Base-by-base conservation (phyloP, 2,888 invertebrate species). In the Barypeithes pellucidus region DNA sequence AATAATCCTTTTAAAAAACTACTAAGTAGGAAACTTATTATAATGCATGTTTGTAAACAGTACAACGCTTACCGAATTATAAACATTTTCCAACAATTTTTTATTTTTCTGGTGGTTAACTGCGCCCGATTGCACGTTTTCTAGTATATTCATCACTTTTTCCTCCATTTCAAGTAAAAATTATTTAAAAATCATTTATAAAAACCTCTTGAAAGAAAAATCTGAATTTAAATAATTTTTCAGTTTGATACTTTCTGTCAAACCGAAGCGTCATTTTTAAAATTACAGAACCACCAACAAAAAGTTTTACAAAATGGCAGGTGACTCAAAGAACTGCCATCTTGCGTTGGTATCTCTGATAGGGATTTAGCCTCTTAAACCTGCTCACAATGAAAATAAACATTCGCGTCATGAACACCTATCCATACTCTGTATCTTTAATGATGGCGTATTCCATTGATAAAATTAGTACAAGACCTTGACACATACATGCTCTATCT, bases 31-130 rank as follows among this genome's bases (percentile, higher is more conserved):
- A 11, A 11, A 36, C 3, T 36, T 8, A 11, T 36, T 8, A 39
- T 39, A 39, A n/a, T 29, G 9, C 9, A 24, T 67, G 33, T 14
- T 36, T 43, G 29, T 43, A 45, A 39, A 36, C 14, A 39, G 12
- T 11, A 45, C 24, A 33, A 20, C 36, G 33, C 33, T 69, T 67
- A 80, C 81, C 76, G 77, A 72, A 36, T 79, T 71, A 72, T 79
- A 80, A 18, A 77, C 33, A 5, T 72, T 75, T 70, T 78, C 75
- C 1, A 80, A 47, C 47, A 74, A 52, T 73, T 76, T 77, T 20
- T 80, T 66, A 67, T 76, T 73, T 73, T 79, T 80, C 47, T 79
- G 78, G 62, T 80, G 79, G 16, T 77, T 79, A 11, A 77, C 75
- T 45, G 63, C 52, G 50, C 67, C 75, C 5, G 76, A 20, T 71